Base-by-base conservation (phyloP, 2,797 vertebrate genomes). In the Ispidina lecontei region DNA sequence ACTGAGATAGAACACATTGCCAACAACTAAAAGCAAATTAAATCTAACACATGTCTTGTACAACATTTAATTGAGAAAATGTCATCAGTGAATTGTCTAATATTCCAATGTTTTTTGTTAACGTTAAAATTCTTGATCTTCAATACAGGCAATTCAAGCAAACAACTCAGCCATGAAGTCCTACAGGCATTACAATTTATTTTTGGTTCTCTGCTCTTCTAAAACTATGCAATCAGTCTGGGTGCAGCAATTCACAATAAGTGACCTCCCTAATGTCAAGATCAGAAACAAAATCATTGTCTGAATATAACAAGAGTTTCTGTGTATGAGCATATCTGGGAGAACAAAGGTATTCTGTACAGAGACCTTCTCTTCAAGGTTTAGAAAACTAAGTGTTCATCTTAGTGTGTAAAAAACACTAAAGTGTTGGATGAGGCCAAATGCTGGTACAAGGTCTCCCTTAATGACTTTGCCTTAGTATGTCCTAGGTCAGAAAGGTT, bases 71-170 rank as follows among this genome's bases (percentile, higher is more conserved):
- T 64, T 81, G 84, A 37, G 88, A 82, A 86, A 81, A 92, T 72
- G 43, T 77, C 77, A 87, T 41, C 65, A 37, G 33, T 60, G 41
- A 81, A 58, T 82, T 79, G 28, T 46, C 78, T 89, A 76, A 87
- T 87, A 89, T 64, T 87, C 65, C 64, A 83, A 5, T 73, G 35
- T 62, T 65, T 15, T 92, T 90, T 60, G 33, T 39, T 83, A 46
- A 54, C 46, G 23, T 88, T 90, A 76, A 88, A 88, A 86, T 73
- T 55, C 54, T 91, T 88, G 33, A 73, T 95, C 60, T 79, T 79
- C 70, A 73, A 12, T 88, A 87, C 79, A 71, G 87, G 26, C 37
- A 84, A 88, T 93, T 84, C 70, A 92, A 88, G 49, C 7, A 56
- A 91, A 46, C 46, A 67, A 59, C 90, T 92, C 77, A 90, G 12